Conservation (phyloP, 2,888 invertebrate species). For the Gastracanthus pulcherrimus region DNA sequence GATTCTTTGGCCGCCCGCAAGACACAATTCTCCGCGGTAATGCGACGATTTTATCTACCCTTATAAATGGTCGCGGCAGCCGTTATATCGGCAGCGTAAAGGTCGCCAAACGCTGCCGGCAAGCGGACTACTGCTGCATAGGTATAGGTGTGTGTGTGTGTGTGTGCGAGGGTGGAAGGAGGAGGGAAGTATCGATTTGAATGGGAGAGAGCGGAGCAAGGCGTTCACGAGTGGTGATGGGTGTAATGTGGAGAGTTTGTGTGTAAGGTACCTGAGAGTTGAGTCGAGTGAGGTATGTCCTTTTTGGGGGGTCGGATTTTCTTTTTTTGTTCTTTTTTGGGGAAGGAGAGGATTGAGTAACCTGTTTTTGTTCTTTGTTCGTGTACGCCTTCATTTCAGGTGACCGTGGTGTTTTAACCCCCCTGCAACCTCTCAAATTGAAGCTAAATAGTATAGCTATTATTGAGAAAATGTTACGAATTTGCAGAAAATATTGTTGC, state of each 20-base stretch:
- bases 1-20: background rate
- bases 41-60: constrained; percentile 54
- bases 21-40: constrained; percentile 47
- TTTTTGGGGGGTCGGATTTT: background rate
- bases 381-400: no score
- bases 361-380: background rate
- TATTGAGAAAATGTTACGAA: no score
- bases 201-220: background rate
- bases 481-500: no score
- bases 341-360: background rate
- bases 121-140: no score
- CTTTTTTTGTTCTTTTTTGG: background rate
- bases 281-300: no score
- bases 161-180: background rate
- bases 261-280: background rate
- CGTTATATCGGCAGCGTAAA: constrained; percentile 35
- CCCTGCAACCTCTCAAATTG: no score
- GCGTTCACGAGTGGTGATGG: background rate
- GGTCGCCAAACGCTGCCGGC: background rate
- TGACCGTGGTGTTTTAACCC: no score
- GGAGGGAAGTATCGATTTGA: constrained; percentile 8
- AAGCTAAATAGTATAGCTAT: no score
- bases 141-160: background rate
- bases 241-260: background rate
- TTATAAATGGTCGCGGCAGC: constrained; percentile 46